Evolutionary conservation across 2,888 invertebrate species (phyloP), one percentile per base, ranked within the genome.

Genomic region (Rhagophthalmus giganteus): DNA sequence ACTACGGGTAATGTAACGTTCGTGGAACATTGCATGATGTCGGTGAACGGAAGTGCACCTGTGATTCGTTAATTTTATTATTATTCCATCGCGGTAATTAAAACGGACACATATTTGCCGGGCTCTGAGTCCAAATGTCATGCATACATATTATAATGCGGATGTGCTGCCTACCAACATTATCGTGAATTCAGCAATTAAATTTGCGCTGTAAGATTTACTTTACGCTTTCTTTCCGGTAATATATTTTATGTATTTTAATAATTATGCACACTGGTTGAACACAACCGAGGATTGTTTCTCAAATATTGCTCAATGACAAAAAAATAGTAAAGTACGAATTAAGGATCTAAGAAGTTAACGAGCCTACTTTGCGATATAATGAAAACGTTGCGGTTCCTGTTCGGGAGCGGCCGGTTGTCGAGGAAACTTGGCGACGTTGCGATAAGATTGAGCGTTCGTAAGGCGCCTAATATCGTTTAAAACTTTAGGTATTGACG

Each of bases 31-130:
- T 47, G 61, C 61, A 58, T 61, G 59, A 58, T 59, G 55, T 32
- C 26, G 44, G 14, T 24, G 44, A 59, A 49, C 61, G 63, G 65
- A 65, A 65, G 64, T 64, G 60, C 65, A 65, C 64, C 61, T 66
- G 66, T 65, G 61, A 64, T 64, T 66, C 66, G 59, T 63, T 66
- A 66, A 65, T 66, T 65, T 64, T 64, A 64, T 66, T 63, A 64
- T 64, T 64, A 64, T 66, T 64, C 62, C 57, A 58, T 58, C 52
- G 60, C 31, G 31, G 61, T 64, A 64, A 64, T 64, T 64, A 64
- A 64, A 59, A 60, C 61, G 58, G 56, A 62, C 61, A 58, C 55
- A 59, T 59, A 57, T 61, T 61, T 57, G 54, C 54, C 51, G 56
- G 59, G 47, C 39, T 54, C 30, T 44, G 55, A 49, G 37, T 51